Conservation (phyloP, 2,888 invertebrate genomes). For the Emesis furor region DNA sequence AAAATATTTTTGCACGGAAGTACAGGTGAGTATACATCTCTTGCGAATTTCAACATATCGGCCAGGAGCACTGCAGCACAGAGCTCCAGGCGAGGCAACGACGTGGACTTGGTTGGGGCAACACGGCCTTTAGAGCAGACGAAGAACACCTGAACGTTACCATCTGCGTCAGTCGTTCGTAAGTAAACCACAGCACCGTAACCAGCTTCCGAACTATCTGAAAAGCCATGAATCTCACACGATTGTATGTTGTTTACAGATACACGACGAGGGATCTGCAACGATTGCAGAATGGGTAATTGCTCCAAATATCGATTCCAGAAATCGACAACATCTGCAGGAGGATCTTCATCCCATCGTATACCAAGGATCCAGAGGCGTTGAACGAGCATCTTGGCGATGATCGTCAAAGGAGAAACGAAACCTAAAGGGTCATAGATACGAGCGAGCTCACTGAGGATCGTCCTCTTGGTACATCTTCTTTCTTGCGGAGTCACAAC, state of each 20-base stretch:
- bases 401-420: slow-evolving; percentile 51
- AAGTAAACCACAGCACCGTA: slow-evolving; percentile 41
- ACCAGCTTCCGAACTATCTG: slow-evolving; percentile 35
- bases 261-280: slow-evolving; percentile 28
- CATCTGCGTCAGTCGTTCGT: slow-evolving; percentile 10
- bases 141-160: neutral
- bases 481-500: slow-evolving; percentile 20
- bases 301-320: slow-evolving; percentile 28
- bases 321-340: slow-evolving; percentile 25
- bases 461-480: slow-evolving; percentile 39
- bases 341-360: slow-evolving; percentile 55
- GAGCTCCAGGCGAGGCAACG: slow-evolving; percentile 55
- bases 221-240: slow-evolving; percentile 38
- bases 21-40: neutral
- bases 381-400: slow-evolving; percentile 54
- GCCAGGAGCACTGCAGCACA: slow-evolving; percentile 50
- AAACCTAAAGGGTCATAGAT: slow-evolving; percentile 61
- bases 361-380: slow-evolving; percentile 55
- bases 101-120: slow-evolving; percentile 39
- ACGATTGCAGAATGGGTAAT: slow-evolving; percentile 7
- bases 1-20: neutral
- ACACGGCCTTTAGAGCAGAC: slow-evolving; percentile 55
- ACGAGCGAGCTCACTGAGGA: slow-evolving; percentile 54
- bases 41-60: slow-evolving; percentile 25
- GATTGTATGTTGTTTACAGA: neutral